Conservation (phyloP, 2,797 vertebrate genomes). For the Pteropus rufus region DNA sequence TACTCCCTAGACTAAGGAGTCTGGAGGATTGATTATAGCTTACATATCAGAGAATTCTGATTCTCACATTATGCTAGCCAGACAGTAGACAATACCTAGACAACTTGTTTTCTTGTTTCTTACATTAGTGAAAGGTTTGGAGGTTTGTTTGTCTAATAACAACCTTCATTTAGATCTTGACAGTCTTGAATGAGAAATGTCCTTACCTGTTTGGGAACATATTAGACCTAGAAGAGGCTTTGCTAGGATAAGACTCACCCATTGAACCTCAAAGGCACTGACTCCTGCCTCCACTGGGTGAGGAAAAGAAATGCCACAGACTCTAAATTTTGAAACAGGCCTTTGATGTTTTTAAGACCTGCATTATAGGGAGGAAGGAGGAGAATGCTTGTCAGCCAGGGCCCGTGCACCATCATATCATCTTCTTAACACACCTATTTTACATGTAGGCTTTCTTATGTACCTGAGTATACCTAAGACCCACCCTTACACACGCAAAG, state of each 20-base stretch:
- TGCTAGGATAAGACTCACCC: neutral
- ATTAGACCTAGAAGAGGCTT: neutral
- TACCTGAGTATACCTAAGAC: neutral
- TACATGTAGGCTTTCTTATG: neutral
- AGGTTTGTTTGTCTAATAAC: neutral
- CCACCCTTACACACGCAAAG: neutral
- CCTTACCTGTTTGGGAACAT: neutral
- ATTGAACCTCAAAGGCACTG: neutral
- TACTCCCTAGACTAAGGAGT: neutral
- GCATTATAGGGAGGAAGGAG: neutral
- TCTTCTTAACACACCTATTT: neutral
- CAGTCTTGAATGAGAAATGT: neutral
- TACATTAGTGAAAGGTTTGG: neutral
- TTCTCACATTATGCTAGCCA: neutral
- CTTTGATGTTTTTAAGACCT: neutral
- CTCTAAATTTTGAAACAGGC: slow-evolving; percentile 24
- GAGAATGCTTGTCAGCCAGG: neutral
- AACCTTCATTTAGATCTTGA: slow-evolving; percentile 17
- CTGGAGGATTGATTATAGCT: neutral
- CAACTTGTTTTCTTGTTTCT: neutral
- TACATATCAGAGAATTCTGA: neutral
- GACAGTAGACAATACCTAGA: neutral
- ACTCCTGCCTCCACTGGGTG: neutral
- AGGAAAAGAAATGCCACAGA: neutral
- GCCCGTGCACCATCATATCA: neutral